A percentile compares a stretch with the other conserved stretches of the same genome.
These are phyloP conservation scores for Smutsia temminckii DNA, from an alignment of 2,797 vertebrate genomes.

Conservation along the genomic window DNA sequence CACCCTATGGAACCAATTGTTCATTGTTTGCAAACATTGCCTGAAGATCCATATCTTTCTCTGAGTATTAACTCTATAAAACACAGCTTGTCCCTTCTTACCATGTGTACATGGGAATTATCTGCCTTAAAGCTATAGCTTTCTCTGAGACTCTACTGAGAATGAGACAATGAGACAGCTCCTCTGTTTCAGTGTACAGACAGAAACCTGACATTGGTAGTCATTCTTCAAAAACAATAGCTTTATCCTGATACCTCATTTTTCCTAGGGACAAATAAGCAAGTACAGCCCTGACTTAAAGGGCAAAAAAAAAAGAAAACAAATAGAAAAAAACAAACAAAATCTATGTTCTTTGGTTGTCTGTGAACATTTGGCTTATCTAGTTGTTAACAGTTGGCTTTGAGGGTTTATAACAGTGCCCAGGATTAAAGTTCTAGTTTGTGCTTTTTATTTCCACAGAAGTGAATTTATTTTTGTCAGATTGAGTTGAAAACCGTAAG, in stretches of 20 bases:
- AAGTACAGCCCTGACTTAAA: constrained; percentile 44
- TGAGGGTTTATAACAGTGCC: constrained; percentile 31
- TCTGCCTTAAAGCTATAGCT: constrained; percentile 55
- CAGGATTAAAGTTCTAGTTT: constrained; percentile 57
- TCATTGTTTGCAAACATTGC: constrained; percentile 67
- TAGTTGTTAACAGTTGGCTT: constrained; percentile 51
- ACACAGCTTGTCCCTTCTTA: constrained; percentile 64
- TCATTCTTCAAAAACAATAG: constrained; percentile 65
- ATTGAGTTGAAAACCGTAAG: constrained; percentile 60
- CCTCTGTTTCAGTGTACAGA: constrained; percentile 50
- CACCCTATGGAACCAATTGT: constrained; percentile 22
- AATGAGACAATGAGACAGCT: constrained; percentile 45
- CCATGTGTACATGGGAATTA: constrained; percentile 61
- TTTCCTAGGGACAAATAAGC: constrained; percentile 58
- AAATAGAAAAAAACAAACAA: constrained; percentile 25
- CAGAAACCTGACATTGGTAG: neutral
- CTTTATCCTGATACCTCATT: constrained; percentile 48
- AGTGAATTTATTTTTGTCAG: constrained; percentile 59
- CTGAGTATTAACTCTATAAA: constrained; percentile 64
- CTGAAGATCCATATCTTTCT: constrained; percentile 56
- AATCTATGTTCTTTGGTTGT: neutral
- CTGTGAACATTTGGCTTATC: constrained; percentile 48
- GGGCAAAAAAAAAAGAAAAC: constrained; percentile 50
- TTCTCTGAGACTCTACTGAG: constrained; percentile 12
- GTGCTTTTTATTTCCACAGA: constrained; percentile 51